A percentile compares a stretch with the other conserved stretches of the same genome.
These are phyloP conservation scores for Paradoxurus hermaphroditus DNA, from an alignment of 2,113 vertebrate species.

Conservation along the genomic window DNA sequence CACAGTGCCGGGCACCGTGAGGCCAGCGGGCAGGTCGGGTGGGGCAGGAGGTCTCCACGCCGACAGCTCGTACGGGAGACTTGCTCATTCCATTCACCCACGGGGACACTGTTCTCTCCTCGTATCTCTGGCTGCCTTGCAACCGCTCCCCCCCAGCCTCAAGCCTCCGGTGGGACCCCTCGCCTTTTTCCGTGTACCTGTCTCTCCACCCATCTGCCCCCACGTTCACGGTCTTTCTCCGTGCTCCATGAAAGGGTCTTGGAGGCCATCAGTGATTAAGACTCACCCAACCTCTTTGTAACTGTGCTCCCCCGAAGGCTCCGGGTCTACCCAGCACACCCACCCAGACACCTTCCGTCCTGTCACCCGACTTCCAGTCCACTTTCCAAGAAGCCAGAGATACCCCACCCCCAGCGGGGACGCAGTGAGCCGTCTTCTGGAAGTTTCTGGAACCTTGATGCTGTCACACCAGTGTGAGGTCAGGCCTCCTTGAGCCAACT, in stretches of 20 bases:
- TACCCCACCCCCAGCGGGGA: neutral
- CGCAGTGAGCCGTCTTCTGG: neutral
- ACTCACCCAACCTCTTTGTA: neutral
- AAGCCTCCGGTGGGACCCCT: neutral
- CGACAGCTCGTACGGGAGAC: accelerated
- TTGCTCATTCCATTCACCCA: neutral
- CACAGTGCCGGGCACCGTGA: accelerated
- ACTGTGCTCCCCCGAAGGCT: neutral
- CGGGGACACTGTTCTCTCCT: neutral
- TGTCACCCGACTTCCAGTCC: no score
- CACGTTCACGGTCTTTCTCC: neutral
- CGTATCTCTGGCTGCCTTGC: neutral
- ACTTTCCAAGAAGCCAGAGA: neutral
- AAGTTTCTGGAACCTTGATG: neutral
- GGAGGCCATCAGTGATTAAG: neutral
- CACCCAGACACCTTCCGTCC: no score
- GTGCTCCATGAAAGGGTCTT: neutral
- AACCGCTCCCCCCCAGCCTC: neutral
- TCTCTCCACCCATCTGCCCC: neutral
- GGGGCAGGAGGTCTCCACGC: neutral
- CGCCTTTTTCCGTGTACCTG: no score
- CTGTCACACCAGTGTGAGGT: neutral
- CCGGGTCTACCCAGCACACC: no score
- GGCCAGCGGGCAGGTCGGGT: neutral
- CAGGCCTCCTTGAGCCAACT: neutral